Evolutionary conservation across 1,140 invertebrate species (phyloP), one percentile per base, ranked within the genome.

Genomic region (Penaeus chinensis): DNA sequence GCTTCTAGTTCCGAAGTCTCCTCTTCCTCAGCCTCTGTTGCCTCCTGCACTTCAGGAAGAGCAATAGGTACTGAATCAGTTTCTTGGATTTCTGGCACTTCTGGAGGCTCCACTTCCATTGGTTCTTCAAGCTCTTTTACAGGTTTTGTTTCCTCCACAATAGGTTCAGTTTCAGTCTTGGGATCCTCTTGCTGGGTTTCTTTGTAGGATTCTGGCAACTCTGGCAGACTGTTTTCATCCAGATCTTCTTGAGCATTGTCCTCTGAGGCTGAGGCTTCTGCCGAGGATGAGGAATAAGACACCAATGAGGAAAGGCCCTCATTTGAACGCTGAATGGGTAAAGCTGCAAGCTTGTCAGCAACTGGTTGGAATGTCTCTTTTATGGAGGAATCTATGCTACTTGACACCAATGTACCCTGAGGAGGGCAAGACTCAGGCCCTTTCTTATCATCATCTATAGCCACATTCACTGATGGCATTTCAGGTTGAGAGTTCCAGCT

Each of bases 281-380:
- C 27, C 42, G 85, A 82, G 27, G 85, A 87, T 19, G 85, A 87
- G 18, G 85, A 87, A 76, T 87, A 87, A 42, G 85, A 87, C 24
- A 87, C 85, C 24, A 87, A 66, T 20, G 85, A 87, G 54, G 85
- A 87, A 24, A 87, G 78, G 1, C 85, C 85, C 79, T 87, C 85
- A 54, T 54, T 54, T 63, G 82, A 76, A 77, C 27, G 18, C 2
- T 47, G 76, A 37, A 66, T 42, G 5, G 60, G 63, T 69, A 79
- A 62, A 16, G 18, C 54, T 74, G 79, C 47, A 76, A n/a, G 54
- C 11, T 54, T 54, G 11, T 54, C 54, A 54, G 16, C 54, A 54
- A 54, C 54, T 54, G 54, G 54, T 54, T 54, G 54, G 54, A 54
- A 54, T 54, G 54, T 54, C 54, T 54, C 54, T 54, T 54, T 54